Evolutionary conservation across 2,797 vertebrate species (phyloP).

Genomic region (Cirrhinus mrigala): DNA sequence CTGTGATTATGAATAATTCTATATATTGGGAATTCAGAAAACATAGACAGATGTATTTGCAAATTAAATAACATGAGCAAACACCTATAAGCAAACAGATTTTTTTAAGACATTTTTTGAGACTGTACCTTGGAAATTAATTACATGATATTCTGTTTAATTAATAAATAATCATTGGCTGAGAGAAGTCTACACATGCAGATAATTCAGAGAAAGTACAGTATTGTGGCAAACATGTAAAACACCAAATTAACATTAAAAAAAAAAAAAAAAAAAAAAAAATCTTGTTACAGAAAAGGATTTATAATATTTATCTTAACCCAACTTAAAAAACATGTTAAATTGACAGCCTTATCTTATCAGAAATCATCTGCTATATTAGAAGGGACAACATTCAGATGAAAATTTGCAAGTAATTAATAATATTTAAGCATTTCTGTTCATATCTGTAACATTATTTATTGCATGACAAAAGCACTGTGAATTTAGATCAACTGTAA

Average conservation of each 20-base stretch:
- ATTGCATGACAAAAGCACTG: no score
- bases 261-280: not conserved
- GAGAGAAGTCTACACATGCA: not conserved
- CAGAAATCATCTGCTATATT: not conserved
- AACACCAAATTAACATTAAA: not conserved
- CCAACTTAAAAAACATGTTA: no score
- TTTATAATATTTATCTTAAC: no score
- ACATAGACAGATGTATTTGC: not conserved
- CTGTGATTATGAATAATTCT: constrained; percentile 4
- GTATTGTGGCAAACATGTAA: not conserved
- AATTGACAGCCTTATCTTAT: no score
- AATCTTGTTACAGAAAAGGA: not conserved
- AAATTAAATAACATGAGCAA: not conserved
- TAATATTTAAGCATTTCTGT: no score
- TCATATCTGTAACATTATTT: no score
- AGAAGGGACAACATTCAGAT: not conserved
- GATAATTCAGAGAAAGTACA: not conserved
- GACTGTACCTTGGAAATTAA: not conserved
- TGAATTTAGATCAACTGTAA: no score
- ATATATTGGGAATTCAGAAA: not conserved
- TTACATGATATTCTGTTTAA: not conserved
- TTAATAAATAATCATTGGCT: not conserved
- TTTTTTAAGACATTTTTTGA: not conserved
- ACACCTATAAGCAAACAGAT: not conserved
- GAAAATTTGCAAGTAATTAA: no score